Percentiles rank a stretch among this genome's conserved stretches.
Evolutionary conservation across 1,140 invertebrate genomes (phyloP).

Genomic region (Callitettix versicolor): DNA sequence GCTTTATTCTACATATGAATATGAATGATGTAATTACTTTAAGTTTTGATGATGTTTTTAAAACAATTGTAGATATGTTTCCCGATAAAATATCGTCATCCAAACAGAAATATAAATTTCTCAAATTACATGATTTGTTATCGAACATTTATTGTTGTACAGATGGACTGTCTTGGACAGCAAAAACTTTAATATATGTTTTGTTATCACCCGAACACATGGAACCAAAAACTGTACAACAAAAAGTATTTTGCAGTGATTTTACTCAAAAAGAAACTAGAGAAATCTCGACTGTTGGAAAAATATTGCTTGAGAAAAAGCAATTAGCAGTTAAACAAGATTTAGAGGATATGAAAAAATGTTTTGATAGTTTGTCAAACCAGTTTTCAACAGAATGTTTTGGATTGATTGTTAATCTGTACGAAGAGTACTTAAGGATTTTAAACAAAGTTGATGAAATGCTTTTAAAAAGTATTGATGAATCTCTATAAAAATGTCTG

Average conservation of each 20-base stretch:
- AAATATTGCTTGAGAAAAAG: constrained; percentile 28
- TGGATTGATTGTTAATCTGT: constrained; percentile 27
- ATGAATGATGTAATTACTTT: constrained; percentile 22
- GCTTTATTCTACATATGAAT: constrained; percentile 27
- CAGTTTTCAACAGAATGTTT: constrained; percentile 18
- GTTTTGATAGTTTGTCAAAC: too few species aligned
- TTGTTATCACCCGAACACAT: constrained; percentile 24
- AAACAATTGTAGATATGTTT: constrained; percentile 14
- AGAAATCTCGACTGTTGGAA: constrained; percentile 21
- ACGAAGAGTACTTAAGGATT: constrained; percentile 30
- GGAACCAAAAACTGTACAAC: constrained; percentile 26
- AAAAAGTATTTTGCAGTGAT: constrained; percentile 30
- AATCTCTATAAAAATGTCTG: too few species aligned
- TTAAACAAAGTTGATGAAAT: not conserved
- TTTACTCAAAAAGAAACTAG: constrained; percentile 27
- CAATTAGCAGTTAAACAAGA: constrained; percentile 20
- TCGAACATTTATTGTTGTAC: constrained; percentile 40
- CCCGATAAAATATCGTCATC: constrained; percentile 27
- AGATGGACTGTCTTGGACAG: constrained; percentile 44
- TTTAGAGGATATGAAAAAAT: too few species aligned
- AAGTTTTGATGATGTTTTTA: constrained; percentile 19
- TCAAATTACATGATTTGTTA: constrained; percentile 37
- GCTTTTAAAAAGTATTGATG: too few species aligned
- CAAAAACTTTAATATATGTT: constrained; percentile 32
- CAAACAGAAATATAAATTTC: constrained; percentile 38